phyloP scores from a whole-genome alignment of 2,888 invertebrate species.

The Clanis bilineata region DNA sequence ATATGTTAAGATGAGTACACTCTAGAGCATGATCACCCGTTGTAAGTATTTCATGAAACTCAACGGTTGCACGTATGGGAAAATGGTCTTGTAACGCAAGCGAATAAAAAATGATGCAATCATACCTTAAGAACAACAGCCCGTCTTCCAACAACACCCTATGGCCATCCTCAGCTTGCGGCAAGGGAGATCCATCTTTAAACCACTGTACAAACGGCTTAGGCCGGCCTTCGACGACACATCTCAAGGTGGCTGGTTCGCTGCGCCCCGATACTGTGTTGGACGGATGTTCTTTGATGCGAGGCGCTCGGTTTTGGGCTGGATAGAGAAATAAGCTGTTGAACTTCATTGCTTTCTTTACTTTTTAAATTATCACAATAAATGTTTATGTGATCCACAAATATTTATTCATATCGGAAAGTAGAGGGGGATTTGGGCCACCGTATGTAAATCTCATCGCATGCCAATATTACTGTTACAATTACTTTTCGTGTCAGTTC shows the following conservation, averaged over 20 bases:
- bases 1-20: too few relatives aligned
- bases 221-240: conserved; percentile 97
- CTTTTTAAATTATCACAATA: too few relatives aligned
- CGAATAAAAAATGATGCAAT: neutral
- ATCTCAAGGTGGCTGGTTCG: conserved; percentile 98
- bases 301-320: conserved; percentile 94
- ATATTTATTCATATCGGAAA: too few relatives aligned
- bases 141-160: conserved; percentile 95
- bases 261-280: conserved; percentile 98
- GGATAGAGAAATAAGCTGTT: conserved; percentile 31
- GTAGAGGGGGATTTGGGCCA: too few relatives aligned
- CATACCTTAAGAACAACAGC: conserved; percentile 91
- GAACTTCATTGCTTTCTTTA: neutral
- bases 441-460: too few relatives aligned
- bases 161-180: conserved; percentile 92
- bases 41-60: too few relatives aligned
- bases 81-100: too few relatives aligned
- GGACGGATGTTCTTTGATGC: conserved; percentile 98
- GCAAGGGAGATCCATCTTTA: conserved; percentile 92
- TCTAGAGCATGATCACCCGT: too few relatives aligned
- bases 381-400: too few relatives aligned
- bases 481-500: too few relatives aligned
- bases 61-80: too few relatives aligned
- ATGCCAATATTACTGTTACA: too few relatives aligned
- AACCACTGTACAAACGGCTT: conserved; percentile 97